These are phyloP conservation scores for Trichomycterus rosablanca DNA, from an alignment of 2,113 vertebrate species.

Conservation along the genomic window DNA sequence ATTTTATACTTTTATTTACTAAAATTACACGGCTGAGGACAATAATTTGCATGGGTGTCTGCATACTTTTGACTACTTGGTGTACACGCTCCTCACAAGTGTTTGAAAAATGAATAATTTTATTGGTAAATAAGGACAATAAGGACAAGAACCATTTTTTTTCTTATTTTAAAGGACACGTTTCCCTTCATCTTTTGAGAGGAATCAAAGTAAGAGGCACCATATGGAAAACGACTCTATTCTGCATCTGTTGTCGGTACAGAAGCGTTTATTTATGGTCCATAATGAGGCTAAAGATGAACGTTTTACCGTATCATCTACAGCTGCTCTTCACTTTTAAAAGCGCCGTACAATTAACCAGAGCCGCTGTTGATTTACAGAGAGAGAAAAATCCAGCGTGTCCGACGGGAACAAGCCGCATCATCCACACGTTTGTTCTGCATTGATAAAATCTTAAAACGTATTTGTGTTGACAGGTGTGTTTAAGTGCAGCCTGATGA, in stretches of 20 bases:
- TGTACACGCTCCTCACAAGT: too few relatives aligned
- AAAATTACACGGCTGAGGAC: too few relatives aligned
- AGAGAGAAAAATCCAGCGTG: too few relatives aligned
- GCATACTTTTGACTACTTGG: too few relatives aligned
- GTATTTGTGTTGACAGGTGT: background rate
- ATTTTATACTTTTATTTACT: too few relatives aligned
- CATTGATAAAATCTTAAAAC: too few relatives aligned
- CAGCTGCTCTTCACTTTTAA: slow-evolving; percentile 8
- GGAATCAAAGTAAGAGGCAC: slow-evolving; percentile 2
- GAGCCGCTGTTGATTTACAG: too few relatives aligned
- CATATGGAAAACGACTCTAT: slow-evolving; percentile 30
- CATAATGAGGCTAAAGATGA: slow-evolving; percentile 22
- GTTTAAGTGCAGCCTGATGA: slow-evolving; percentile 31
- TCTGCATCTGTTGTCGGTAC: slow-evolving; percentile 8
- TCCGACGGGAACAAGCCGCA: too few relatives aligned
- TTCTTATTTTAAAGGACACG: slow-evolving; percentile 9
- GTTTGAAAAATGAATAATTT: too few relatives aligned
- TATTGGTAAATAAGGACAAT: too few relatives aligned
- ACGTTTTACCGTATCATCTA: background rate
- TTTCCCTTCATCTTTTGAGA: background rate
- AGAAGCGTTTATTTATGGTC: slow-evolving; percentile 10
- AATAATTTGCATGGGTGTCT: too few relatives aligned
- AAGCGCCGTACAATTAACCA: background rate
- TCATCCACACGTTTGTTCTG: too few relatives aligned
- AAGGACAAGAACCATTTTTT: slow-evolving; percentile 4